Conservation (phyloP, 2,113 vertebrate genomes). For the Saguinus midas region DNA sequence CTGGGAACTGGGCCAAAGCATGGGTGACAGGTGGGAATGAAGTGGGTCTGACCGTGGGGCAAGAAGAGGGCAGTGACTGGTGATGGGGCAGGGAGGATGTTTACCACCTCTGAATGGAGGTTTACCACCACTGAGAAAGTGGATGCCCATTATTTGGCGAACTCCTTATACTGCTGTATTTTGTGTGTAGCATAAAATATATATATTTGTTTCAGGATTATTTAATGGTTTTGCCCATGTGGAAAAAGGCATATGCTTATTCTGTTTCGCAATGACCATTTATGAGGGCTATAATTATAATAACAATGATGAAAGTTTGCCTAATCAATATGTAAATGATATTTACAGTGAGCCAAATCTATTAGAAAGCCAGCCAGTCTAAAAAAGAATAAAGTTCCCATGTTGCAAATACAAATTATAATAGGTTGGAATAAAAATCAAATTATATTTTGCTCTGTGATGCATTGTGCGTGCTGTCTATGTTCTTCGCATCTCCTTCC, state of each 20-base stretch:
- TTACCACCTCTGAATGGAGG: neutral
- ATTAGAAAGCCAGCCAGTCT: neutral
- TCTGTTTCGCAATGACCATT: neutral
- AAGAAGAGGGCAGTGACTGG: neutral
- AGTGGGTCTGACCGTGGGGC: neutral
- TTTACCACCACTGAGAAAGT: neutral
- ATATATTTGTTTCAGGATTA: neutral
- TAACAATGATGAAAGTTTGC: neutral
- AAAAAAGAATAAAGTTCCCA: neutral
- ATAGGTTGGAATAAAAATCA: neutral
- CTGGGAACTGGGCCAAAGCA: neutral
- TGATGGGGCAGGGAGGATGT: neutral
- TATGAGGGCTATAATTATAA: neutral
- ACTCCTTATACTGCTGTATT: neutral
- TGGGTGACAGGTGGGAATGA: neutral
- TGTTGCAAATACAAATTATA: slow-evolving; percentile 11
- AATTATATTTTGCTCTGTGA: neutral
- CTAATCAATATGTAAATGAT: neutral
- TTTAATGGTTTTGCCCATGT: neutral
- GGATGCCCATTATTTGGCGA: neutral
- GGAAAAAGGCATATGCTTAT: neutral
- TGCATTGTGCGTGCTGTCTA: neutral
- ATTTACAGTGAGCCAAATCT: neutral
- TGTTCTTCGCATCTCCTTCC: neutral
- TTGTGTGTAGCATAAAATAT: neutral